phyloP scores from a whole-genome alignment of 1,140 invertebrate species.

The Ceratosolen solmsi region DNA sequence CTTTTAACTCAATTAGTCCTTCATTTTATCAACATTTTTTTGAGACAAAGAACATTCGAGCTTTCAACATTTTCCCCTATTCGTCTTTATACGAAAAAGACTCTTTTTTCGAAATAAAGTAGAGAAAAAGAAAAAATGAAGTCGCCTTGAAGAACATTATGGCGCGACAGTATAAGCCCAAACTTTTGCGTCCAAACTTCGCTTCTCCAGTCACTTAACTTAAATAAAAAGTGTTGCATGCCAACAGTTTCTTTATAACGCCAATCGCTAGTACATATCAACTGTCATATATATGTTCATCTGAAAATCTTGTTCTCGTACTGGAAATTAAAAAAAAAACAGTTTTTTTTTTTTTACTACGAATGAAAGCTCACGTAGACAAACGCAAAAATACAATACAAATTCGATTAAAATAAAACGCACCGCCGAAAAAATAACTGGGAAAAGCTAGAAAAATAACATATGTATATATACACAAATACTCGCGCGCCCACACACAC shows the following conservation, averaged over 20 bases:
- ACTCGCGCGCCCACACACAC: too few species aligned
- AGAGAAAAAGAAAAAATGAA: background rate
- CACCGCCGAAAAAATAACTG: background rate
- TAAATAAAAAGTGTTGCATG: constrained; percentile 1
- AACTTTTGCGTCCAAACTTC: background rate
- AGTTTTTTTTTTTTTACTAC: too few species aligned
- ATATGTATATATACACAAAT: too few species aligned
- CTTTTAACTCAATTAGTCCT: background rate
- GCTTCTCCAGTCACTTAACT: background rate
- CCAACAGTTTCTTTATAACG: background rate
- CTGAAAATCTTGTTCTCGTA: background rate
- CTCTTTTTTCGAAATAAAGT: background rate
- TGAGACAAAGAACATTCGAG: background rate
- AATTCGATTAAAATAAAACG: background rate
- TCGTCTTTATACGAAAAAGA: background rate
- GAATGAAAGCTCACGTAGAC: background rate
- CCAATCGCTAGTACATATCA: background rate
- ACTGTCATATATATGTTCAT: background rate
- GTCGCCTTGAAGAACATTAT: background rate
- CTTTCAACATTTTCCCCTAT: background rate
- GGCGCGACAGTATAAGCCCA: background rate
- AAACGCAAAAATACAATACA: background rate
- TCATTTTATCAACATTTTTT: background rate
- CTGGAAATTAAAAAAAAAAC: background rate
- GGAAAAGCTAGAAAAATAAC: too few species aligned